Conservation (phyloP, 2,797 vertebrate genomes). For the Paedocypris micromegethes region DNA sequence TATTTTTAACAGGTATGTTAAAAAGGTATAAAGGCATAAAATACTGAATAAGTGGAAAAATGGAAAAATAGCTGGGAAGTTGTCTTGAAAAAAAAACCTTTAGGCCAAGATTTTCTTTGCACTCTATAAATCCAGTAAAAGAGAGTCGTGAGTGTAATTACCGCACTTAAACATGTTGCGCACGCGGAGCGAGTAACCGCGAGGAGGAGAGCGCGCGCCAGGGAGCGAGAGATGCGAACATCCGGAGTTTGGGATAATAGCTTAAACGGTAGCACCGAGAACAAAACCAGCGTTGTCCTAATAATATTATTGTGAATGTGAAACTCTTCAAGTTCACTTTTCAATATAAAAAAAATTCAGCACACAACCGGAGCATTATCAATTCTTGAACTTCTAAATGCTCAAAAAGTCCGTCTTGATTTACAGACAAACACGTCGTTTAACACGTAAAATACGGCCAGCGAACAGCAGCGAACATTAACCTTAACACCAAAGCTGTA, state of each 20-base stretch:
- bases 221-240: constrained; percentile 8
- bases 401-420: no score
- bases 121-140: constrained; percentile 31
- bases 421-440: no score
- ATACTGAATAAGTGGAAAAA: no score
- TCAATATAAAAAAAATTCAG: no score
- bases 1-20: no score
- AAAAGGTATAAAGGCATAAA: no score
- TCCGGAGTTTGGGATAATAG: constrained; percentile 11
- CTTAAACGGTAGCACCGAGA: constrained; percentile 16
- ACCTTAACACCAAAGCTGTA: constrained; percentile 1
- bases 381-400: no score
- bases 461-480: background rate
- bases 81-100: background rate
- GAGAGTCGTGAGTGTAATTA: background rate
- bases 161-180: constrained; percentile 5
- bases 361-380: no score
- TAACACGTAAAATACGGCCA: no score
- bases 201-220: constrained; percentile 23
- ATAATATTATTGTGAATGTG: no score
- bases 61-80: no score
- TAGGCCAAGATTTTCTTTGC: background rate
- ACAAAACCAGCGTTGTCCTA: background rate
- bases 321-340: no score
- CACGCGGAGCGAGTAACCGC: constrained; percentile 22